Base-by-base conservation (phyloP, 2,888 invertebrate species). In the Athripsodes cinereus region DNA sequence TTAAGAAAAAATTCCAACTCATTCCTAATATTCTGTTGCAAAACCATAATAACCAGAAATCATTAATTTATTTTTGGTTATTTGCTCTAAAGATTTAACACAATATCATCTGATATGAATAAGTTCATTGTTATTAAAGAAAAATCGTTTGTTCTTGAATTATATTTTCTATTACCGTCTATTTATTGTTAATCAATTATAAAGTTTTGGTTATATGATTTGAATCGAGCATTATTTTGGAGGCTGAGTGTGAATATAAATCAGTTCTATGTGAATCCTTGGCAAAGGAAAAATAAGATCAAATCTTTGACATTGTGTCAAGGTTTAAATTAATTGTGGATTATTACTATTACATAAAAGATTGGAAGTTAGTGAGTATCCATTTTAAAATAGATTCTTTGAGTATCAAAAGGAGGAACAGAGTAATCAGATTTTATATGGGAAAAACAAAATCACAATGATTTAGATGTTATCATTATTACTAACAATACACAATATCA, bases 251-350 rank as follows among this genome's bases (percentile, higher is more conserved):
- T 6, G 3, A 26, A 26, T 26, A 40, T 40, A 40, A 40, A 40
- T 40, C 40, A 40, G 40, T 40, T 40, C 13, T 40, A n/a, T 40
- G 3, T 40, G 13, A 40, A 40, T 40, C 40, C 40, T 40, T 40
- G 40, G 13, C 40, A 8, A 40, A 40, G 2, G 13, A 40, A 40
- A n/a, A 40, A 40, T n/a, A 40, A 40, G 40, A 40, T 40, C 40
- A 40, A 40, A 40, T 40, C 40, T 40, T n/a, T 40, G 40, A 40
- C 40, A 40, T 40, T 40, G 40, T 40, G 40, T 40, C 40, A 40
- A 40, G 40, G 40, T 40, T 13, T 40, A 40, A 40, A 40, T 40
- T 26, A 26, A 26, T 26, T 13, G n/a, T 40, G 13, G 40, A 40
- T 40, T 40, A 26, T 40, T 16, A 40, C 13, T 40, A 40, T 31